phyloP scores from a whole-genome alignment of 37 sponge, comb jelly and placozoan genomes.

The Lycopodina hypogea region DNA sequence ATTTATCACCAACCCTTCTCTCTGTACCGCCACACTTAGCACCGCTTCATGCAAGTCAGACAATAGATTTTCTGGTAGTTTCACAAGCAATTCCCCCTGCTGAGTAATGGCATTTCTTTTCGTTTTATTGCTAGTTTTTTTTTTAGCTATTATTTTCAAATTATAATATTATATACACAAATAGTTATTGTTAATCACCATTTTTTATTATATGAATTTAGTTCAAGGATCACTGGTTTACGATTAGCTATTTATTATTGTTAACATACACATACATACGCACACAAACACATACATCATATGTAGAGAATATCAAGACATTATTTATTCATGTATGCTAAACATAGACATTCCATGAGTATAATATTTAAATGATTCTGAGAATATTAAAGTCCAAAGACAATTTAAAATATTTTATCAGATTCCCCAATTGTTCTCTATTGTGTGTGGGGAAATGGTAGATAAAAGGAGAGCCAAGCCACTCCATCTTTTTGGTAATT shows the following conservation, averaged over 20 bases:
- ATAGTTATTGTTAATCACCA: no score
- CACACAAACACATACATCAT: not conserved
- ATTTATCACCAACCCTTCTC: not conserved
- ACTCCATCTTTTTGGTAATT: no score
- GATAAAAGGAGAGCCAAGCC: no score
- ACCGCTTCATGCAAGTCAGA: constrained; percentile 37
- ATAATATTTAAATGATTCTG: no score
- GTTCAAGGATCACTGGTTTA: not conserved
- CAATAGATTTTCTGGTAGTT: constrained; percentile 33
- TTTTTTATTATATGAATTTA: not conserved
- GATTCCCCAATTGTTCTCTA: no score
- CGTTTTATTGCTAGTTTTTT: not conserved
- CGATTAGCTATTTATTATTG: constrained; percentile 2
- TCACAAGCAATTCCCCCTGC: not conserved
- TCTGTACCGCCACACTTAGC: constrained; percentile 19
- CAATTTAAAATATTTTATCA: no score
- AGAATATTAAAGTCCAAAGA: no score
- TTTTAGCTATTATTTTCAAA: not conserved
- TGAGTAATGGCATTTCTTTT: not conserved
- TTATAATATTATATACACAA: not conserved
- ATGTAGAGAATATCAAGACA: not conserved
- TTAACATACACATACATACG: not conserved
- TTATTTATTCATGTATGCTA: not conserved
- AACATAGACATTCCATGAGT: no score
- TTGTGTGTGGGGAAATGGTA: no score